Percentiles rank a stretch among this genome's conserved stretches.
Evolutionary conservation across 2,113 vertebrate species (phyloP).

Genomic region (Channa argus): DNA sequence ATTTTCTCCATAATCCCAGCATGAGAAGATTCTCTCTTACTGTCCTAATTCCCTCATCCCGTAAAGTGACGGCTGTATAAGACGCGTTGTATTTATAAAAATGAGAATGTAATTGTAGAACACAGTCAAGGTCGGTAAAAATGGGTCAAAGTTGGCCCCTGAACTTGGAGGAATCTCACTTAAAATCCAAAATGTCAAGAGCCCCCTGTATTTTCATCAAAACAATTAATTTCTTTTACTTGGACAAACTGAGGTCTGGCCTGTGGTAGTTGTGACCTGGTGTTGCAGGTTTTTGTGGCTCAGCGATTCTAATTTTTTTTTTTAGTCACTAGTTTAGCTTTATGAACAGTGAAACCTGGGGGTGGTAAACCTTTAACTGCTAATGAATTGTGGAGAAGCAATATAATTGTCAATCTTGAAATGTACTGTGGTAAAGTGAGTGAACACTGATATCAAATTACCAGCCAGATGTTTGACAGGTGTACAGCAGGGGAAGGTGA

Average conservation of each 20-base stretch:
- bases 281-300: neutral
- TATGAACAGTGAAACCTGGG: conserved; percentile 16
- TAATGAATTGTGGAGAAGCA: conserved; percentile 58
- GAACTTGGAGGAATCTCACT: no score
- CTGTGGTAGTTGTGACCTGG: neutral
- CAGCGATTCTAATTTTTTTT: neutral
- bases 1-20: no score
- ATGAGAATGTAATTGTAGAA: conserved; percentile 53
- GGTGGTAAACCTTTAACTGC: conserved; percentile 12
- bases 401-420: conserved; percentile 53
- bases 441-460: conserved; percentile 34
- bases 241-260: no score
- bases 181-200: no score
- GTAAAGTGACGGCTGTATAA: conserved; percentile 69
- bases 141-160: neutral
- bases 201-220: no score
- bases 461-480: conserved; percentile 31
- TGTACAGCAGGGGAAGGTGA: neutral
- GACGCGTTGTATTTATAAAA: conserved; percentile 64
- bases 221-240: no score
- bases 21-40: no score
- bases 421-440: conserved; percentile 41
- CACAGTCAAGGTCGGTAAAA: conserved; percentile 7
- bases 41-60: conserved; percentile 37
- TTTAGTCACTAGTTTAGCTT: conserved; percentile 4